phyloP scores from a whole-genome alignment of 1,140 invertebrate species.

The Diuraphis noxia region DNA sequence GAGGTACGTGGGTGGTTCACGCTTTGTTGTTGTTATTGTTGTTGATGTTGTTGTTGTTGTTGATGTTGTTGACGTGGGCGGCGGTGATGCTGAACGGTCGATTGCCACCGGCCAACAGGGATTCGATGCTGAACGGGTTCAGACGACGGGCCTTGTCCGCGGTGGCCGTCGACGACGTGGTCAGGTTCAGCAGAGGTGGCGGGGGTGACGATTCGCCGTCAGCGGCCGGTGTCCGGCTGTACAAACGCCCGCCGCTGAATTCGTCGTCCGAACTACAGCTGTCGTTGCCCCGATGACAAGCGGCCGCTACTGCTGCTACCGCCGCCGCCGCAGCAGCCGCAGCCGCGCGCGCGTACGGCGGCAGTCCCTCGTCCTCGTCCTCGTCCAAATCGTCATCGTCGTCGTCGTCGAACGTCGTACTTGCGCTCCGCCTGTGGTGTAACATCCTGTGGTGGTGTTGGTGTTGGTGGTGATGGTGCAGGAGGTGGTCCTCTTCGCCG shows the following conservation, averaged over 20 bases:
- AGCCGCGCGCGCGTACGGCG: constrained; percentile 57
- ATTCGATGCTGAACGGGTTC: constrained; percentile 85
- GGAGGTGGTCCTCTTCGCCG: constrained; percentile 64
- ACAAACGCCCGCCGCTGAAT: constrained; percentile 60
- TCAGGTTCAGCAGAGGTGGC: constrained; percentile 61
- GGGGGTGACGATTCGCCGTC: constrained; percentile 56
- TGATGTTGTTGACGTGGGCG: constrained; percentile 41
- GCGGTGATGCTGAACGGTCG: constrained; percentile 46
- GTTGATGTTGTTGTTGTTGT: background rate
- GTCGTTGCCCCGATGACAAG: constrained; percentile 66
- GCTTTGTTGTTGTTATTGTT: constrained; percentile 42
- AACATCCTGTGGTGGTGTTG: background rate
- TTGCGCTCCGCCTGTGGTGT: background rate
- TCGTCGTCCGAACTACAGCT: constrained; percentile 61
- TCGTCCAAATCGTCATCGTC: constrained; percentile 55
- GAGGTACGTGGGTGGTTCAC: background rate
- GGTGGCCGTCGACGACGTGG: constrained; percentile 60
- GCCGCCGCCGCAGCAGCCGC: constrained; percentile 62
- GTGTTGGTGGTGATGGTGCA: background rate
- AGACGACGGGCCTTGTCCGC: constrained; percentile 66
- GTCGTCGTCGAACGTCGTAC: constrained; percentile 51
- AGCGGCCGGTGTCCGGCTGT: constrained; percentile 55
- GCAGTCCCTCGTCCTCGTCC: constrained; percentile 54
- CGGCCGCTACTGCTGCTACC: constrained; percentile 64
- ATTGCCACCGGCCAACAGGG: constrained; percentile 68